Percentiles rank a stretch among this genome's conserved stretches.
phyloP scores from a whole-genome alignment of 2,113 vertebrate genomes.

The Channa maculata region DNA sequence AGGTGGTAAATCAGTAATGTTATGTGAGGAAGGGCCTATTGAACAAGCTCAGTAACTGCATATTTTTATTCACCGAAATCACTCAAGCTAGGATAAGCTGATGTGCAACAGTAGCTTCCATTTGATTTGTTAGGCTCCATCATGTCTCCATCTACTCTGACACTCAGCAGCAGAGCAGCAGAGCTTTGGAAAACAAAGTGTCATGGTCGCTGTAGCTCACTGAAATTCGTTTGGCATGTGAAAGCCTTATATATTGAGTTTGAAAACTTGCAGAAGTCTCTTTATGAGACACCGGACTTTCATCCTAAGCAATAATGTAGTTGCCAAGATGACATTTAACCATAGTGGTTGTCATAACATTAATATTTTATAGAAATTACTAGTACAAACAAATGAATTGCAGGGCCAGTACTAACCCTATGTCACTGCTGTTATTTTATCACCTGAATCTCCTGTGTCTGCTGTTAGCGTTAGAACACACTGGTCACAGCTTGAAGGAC shows the following conservation, averaged over 20 bases:
- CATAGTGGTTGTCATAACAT: not conserved
- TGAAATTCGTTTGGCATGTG: not conserved
- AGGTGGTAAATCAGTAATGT: too few species aligned
- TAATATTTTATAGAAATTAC: not conserved
- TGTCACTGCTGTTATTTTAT: not conserved
- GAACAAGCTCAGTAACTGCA: too few species aligned
- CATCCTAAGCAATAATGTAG: not conserved
- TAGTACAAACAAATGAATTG: too few species aligned
- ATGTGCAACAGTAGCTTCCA: not conserved
- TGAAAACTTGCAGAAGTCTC: not conserved
- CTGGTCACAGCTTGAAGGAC: too few species aligned
- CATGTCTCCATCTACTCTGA: too few species aligned
- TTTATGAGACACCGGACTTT: not conserved
- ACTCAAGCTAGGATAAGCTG: not conserved
- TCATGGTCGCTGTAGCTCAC: too few species aligned
- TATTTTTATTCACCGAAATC: not conserved
- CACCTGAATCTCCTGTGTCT: not conserved
- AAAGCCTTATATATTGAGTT: conserved; percentile 3
- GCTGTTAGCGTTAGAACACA: not conserved
- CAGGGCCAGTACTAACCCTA: too few species aligned
- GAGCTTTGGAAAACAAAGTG: not conserved
- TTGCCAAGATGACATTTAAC: not conserved
- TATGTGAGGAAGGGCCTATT: too few species aligned
- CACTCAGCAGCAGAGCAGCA: not conserved
- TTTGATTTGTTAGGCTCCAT: too few species aligned